Conservation (phyloP, 2,888 invertebrate genomes). For the Amblyjoppa proteus region DNA sequence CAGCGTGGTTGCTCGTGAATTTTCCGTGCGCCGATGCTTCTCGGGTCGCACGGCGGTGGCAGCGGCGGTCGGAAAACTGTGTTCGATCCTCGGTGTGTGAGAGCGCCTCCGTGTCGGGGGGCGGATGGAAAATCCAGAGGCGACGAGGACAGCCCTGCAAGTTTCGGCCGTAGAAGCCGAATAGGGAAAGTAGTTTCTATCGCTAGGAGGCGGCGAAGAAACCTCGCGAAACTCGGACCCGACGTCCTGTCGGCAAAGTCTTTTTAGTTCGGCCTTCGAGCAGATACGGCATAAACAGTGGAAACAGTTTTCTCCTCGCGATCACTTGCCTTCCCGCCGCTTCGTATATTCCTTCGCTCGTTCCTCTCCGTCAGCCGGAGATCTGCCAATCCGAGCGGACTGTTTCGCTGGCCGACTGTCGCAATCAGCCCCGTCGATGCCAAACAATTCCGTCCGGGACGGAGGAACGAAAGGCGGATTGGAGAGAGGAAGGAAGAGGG, state of each 20-base stretch:
- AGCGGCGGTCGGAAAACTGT: slow-evolving; percentile 13
- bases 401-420: slow-evolving; percentile 18
- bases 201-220: neutral
- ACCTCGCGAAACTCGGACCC: neutral
- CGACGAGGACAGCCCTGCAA: neutral
- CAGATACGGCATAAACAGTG: neutral
- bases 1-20: slow-evolving; percentile 26
- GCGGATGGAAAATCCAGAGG: neutral
- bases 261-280: slow-evolving; percentile 11
- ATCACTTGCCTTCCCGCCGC: neutral
- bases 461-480: neutral
- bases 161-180: neutral
- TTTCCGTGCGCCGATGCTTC: slow-evolving; percentile 6
- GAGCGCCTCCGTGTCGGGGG: no score
- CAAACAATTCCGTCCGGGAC: slow-evolving; percentile 2
- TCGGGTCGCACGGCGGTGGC: neutral
- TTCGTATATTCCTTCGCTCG: neutral
- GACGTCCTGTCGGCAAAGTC: slow-evolving; percentile 28
- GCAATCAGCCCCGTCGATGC: slow-evolving; percentile 14
- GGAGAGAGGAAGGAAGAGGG: slow-evolving; percentile 18
- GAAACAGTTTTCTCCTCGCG: neutral
- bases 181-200: slow-evolving; percentile 6
- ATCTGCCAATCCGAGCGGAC: slow-evolving; percentile 8
- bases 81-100: neutral
- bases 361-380: neutral